Base-by-base conservation (phyloP, 2,797 vertebrate species). In the Dallia pectoralis region DNA sequence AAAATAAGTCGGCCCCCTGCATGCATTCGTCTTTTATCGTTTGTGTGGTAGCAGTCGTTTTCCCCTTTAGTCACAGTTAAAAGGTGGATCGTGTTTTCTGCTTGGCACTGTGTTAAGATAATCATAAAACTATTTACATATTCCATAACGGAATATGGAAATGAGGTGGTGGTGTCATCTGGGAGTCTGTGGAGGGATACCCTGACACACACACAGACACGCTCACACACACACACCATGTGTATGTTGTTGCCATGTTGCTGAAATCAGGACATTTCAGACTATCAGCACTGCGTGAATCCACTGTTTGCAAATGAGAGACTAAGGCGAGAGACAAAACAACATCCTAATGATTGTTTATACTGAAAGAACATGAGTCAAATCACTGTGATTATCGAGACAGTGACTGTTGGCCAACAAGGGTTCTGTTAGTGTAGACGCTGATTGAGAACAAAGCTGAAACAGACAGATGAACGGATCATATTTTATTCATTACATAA, bases 261-360 rank as follows among this genome's bases (percentile, higher is more conserved):
- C 88, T 89, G 86, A 87, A 90, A 90, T 89, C 85, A 86, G 83
- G 87, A 89, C 85, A 89, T 85, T 84, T 79, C 87, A 86, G 91
- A 89, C 87, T 88, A 87, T 90, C 87, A 87, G 89, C 87, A 89
- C 88, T 82, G 25, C 81, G 82, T 76, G 77, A 90, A 92, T 90
- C 93, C 92, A 91, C 86, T 75, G 92, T 91, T 93, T 93, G 90
- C 85, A 86, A 96, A 96, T 95, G 91, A 92, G 93, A 93, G 87
- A 76, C 93, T 91, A 90, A 84, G 72, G 83, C 90, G 92, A 93
- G 66, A 79, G 92, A 91, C 91, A 92, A 92, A 93, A 94, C 93
- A 96, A 96, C 95, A 95, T 93, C 95, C 95, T 92, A 91, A 91
- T 91, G 91, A 90, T 89, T 92, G 90, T 93, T 91, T 91, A 91